Evolutionary conservation across 1,140 invertebrate genomes (phyloP).

Genomic region (Drosophila tristis): DNA sequence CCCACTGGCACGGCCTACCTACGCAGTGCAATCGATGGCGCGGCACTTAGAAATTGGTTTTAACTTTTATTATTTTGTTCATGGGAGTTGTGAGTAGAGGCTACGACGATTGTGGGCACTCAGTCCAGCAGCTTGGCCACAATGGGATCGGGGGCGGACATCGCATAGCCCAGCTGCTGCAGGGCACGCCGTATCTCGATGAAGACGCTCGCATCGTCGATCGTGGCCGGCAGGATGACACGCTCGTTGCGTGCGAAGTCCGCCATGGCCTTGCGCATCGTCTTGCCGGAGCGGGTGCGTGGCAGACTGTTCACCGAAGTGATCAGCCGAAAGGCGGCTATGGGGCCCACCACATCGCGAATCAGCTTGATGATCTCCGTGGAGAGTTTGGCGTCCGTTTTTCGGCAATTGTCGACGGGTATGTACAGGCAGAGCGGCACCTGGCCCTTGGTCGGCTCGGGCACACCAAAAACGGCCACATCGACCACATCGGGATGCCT

Average conservation of each 20-base stretch:
- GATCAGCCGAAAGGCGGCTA: slow-evolving; percentile 93
- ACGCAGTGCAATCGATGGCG: slow-evolving; percentile 36
- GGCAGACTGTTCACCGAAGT: slow-evolving; percentile 92
- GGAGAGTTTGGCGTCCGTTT: slow-evolving; percentile 87
- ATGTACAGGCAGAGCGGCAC: slow-evolving; percentile 95
- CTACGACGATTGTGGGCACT: neutral
- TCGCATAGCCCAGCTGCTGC: slow-evolving; percentile 90
- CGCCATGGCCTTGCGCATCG: slow-evolving; percentile 93
- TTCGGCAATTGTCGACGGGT: slow-evolving; percentile 85
- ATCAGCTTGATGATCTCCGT: slow-evolving; percentile 90
- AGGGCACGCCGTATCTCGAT: slow-evolving; percentile 88
- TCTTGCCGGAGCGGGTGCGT: slow-evolving; percentile 92
- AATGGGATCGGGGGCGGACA: slow-evolving; percentile 88
- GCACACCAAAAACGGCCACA: slow-evolving; percentile 94
- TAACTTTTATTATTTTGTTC: slow-evolving; percentile 38
- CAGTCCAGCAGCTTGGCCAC: slow-evolving; percentile 66
- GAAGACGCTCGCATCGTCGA: slow-evolving; percentile 94
- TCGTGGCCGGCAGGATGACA: slow-evolving; percentile 92
- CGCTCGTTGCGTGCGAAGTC: slow-evolving; percentile 91
- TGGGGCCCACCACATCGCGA: slow-evolving; percentile 93
- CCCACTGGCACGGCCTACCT: slow-evolving; percentile 28
- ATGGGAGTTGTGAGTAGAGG: neutral
- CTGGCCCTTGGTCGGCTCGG: slow-evolving; percentile 94
- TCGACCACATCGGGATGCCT: slow-evolving; percentile 93
- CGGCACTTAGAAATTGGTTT: slow-evolving; percentile 19